Conservation (phyloP, 2,888 invertebrate genomes). For the Anarsia innoxiella region DNA sequence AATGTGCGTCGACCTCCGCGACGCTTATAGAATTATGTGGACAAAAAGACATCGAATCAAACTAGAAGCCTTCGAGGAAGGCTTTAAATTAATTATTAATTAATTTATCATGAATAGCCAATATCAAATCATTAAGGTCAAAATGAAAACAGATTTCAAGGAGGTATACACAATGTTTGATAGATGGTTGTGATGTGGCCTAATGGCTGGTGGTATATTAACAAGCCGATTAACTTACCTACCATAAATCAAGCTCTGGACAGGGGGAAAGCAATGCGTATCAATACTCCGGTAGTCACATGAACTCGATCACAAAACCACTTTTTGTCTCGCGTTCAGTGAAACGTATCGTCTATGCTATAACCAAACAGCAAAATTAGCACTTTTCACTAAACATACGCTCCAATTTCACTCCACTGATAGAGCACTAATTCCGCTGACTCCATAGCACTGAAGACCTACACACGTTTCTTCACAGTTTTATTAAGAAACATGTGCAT, state of each 20-base stretch:
- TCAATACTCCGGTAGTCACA: conserved; percentile 56
- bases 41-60: conserved; percentile 1
- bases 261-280: conserved; percentile 52
- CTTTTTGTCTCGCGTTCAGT: conserved; percentile 57
- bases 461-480: conserved; percentile 65
- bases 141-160: too few relatives aligned
- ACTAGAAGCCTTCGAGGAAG: conserved; percentile 4
- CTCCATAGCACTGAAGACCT: conserved; percentile 55
- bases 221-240: conserved; percentile 54
- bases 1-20: conserved; percentile 25
- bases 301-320: conserved; percentile 56
- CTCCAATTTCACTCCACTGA: conserved; percentile 60
- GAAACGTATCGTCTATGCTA: conserved; percentile 56
- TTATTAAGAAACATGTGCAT: too few relatives aligned
- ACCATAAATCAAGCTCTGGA: conserved; percentile 56
- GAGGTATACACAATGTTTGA: too few relatives aligned
- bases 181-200: too few relatives aligned
- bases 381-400: conserved; percentile 64
- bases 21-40: too few relatives aligned
- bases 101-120: too few relatives aligned
- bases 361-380: conserved; percentile 47
- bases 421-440: conserved; percentile 53
- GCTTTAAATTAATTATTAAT: not conserved
- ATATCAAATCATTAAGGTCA: too few relatives aligned
- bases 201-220: too few relatives aligned